Base-by-base conservation (phyloP, 2,888 invertebrate species). In the Trilocha varians region DNA sequence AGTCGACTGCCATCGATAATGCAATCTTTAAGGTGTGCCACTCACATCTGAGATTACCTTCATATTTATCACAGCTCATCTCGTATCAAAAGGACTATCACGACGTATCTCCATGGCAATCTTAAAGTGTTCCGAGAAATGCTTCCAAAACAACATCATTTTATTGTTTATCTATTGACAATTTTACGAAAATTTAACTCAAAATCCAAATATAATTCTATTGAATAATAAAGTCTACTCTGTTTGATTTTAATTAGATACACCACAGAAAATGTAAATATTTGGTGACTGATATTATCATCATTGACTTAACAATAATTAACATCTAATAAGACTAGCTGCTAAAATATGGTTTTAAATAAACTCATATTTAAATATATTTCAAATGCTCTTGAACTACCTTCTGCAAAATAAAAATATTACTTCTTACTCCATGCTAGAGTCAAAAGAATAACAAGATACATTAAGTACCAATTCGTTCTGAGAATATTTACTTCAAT, bases 401-500 rank as follows among this genome's bases (percentile, higher is more conserved):
- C 13, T 42, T 13, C 16, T 16, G 34, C 13, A 32, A 33, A 17
- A 25, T 34, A 15, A 16, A 34, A 34, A 34, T 14, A 33, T n/a
- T 34, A 16, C 5, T 15, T 33, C 33, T 33, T 32, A 35, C 15
- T 18, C 43, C 44, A 46, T 50, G 41, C 46, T 36, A 9, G 35
- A 25, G 40, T 44, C 14, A 35, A 36, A 46, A 48, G 48, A 37
- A 52, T 33, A 46, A 57, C 45, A 49, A 55, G 52, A 45, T 45
- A 49, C 51, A 55, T 57, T 60, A 51, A 56, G 62, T 62, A 67
- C 59, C 60, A 62, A 63, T 65, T 57, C 57, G 55, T 56, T 60
- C 64, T 62, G 57, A 54, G 57, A 63, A 62, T 60, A 59, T 65
- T 67, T 64, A 60, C 57, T 70, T 74, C 78, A 77, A 82, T 83